Percentiles rank a stretch among this genome's conserved stretches.
phyloP scores from a whole-genome alignment of 1,140 invertebrate species.

The Dolichoris vasculosae region DNA sequence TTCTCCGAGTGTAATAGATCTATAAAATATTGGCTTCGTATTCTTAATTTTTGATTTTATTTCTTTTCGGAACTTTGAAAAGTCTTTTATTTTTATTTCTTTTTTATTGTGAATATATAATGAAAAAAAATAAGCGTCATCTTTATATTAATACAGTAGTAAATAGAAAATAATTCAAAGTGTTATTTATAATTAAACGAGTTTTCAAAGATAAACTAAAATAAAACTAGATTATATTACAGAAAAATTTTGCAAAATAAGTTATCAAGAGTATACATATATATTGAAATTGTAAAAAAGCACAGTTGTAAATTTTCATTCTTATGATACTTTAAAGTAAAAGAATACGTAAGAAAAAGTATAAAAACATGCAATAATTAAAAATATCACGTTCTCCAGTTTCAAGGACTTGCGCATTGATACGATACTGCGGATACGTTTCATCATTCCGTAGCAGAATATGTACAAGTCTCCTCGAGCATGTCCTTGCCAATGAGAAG shows the following conservation, averaged over 20 bases:
- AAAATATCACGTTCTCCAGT: constrained; percentile 26
- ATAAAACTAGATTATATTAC: constrained; percentile 4
- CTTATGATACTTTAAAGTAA: constrained; percentile 1
- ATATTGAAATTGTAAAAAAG: constrained; percentile 13
- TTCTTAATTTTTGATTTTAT: neutral
- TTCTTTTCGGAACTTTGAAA: neutral
- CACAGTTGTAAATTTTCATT: constrained; percentile 8
- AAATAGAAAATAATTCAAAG: constrained; percentile 3
- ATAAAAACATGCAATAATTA: constrained; percentile 32
- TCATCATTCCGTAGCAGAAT: neutral
- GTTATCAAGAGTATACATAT: neutral
- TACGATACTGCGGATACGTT: constrained; percentile 15
- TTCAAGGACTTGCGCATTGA: constrained; percentile 22
- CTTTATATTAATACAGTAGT: neutral
- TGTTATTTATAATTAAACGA: neutral
- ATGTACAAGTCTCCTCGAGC: neutral
- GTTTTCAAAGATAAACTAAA: neutral
- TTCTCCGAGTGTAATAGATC: constrained; percentile 17
- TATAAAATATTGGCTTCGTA: neutral
- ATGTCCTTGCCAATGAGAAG: constrained; percentile 24
- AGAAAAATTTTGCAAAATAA: constrained; percentile 22
- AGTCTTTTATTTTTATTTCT: neutral
- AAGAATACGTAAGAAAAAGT: constrained; percentile 17
- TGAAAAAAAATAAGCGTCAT: neutral
- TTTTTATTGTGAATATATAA: neutral